Evolutionary conservation across 2,797 vertebrate genomes (phyloP).

Genomic region (Rhincodon typus): DNA sequence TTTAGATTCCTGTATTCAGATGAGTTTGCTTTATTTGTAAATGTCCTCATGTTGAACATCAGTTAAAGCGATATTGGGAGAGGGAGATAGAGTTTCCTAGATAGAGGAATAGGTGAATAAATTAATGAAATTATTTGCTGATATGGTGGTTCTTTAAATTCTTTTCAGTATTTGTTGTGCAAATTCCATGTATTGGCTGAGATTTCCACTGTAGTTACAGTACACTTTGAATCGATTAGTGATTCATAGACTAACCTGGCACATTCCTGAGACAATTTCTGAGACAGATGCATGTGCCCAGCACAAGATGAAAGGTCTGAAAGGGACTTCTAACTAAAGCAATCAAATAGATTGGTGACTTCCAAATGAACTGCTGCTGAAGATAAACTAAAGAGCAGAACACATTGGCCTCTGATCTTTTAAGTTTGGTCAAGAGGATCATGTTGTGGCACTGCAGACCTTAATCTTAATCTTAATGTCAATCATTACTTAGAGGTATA

Average conservation of each 20-base stretch:
- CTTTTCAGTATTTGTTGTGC: background rate
- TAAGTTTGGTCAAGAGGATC: background rate
- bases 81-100: background rate
- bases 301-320: background rate
- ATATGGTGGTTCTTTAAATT: background rate
- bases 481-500: background rate
- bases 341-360: background rate
- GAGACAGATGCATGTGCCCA: background rate
- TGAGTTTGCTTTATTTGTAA: background rate
- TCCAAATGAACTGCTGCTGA: background rate
- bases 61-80: background rate
- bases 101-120: background rate
- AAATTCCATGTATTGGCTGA: background rate
- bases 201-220: background rate
- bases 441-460: background rate
- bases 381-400: background rate
- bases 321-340: background rate
- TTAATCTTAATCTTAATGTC: background rate
- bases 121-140: background rate
- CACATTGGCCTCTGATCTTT: background rate
- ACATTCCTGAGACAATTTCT: background rate
- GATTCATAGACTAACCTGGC: background rate
- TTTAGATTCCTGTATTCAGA: background rate
- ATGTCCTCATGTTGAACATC: background rate
- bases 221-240: background rate